Evolutionary conservation across 2,797 vertebrate species (phyloP), one percentile per base, ranked within the genome.

Genomic region (Semaprochilodus insignis): DNA sequence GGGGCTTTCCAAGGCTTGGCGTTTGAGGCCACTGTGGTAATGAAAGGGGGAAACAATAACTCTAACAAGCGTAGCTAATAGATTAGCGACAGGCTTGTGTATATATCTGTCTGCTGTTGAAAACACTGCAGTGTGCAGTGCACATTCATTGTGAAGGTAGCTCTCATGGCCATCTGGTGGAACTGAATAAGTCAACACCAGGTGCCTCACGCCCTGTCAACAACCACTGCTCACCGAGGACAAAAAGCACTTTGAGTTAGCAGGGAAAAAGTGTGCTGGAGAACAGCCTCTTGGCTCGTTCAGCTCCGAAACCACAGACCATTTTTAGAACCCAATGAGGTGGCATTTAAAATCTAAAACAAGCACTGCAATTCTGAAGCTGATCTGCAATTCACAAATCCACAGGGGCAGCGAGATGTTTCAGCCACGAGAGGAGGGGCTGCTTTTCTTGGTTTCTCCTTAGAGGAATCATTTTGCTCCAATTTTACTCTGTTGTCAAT

Each of bases 161-260:
- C 17, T 17, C 65, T 40, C 54, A 59, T 40, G 31, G 14, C 19
- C 63, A 54, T 55, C 67, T 67, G 74, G 25, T 71, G 15, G 23
- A 15, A 57, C 19, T 57, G 59, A 77, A 74, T 44, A 23, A n/a
- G 25, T 77, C 73, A 77, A 63, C 62, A 66, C 13, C 73, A 82
- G 69, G 73, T 74, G 73, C 63, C 60, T 36, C 48, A 79, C 21
- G n/a, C 25, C 51, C 57, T 54, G 75, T 78, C 69, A 51, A 74
- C 36, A 66, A 52, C 27, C 36, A 73, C 65, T 19, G 65, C 17
- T 36, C 31, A 66, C 17, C 0, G 11, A 19, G 31, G 31, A 40
- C 59, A 21, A 66, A 36, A 66, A 66, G 27, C 17, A 17, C 65
- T 66, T 66, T 66, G 31, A 34, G 65, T 31, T 31, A 31, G 6